These are phyloP conservation scores for Scaptomyza montana DNA, from an alignment of 1,140 invertebrate species.

Conservation along the genomic window DNA sequence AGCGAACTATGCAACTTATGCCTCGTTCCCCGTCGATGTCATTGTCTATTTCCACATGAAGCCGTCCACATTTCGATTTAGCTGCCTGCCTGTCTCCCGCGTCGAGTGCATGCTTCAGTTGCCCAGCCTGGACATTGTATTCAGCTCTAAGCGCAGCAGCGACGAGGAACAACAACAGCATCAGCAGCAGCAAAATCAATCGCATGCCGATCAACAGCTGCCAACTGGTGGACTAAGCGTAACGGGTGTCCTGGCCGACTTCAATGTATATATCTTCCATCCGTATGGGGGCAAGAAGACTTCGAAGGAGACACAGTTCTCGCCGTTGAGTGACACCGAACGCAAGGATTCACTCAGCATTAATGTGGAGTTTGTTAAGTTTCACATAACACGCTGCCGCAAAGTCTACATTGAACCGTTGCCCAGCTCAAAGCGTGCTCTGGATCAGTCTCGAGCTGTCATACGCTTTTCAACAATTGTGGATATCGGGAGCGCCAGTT, in stretches of 20 bases:
- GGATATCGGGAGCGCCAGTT: constrained; percentile 98
- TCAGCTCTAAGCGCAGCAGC: constrained; percentile 94
- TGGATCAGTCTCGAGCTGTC: constrained; percentile 88
- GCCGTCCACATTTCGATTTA: constrained; percentile 97
- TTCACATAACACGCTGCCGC: constrained; percentile 94
- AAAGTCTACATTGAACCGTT: constrained; percentile 91
- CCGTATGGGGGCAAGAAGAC: constrained; percentile 97
- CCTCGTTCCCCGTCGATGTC: constrained; percentile 98
- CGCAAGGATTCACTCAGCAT: constrained; percentile 97
- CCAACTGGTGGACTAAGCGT: constrained; percentile 87
- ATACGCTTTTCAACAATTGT: constrained; percentile 97
- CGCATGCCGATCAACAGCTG: constrained; percentile 74
- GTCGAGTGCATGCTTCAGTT: constrained; percentile 98
- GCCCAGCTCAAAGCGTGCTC: constrained; percentile 82
- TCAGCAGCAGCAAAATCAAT: constrained; percentile 14
- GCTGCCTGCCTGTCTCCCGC: constrained; percentile 96
- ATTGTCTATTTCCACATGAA: constrained; percentile 99
- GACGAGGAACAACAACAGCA: constrained; percentile 84
- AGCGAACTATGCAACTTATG: constrained; percentile 91
- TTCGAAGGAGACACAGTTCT: constrained; percentile 93
- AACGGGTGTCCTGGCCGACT: constrained; percentile 97
- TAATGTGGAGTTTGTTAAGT: constrained; percentile 98
- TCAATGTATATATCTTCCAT: constrained; percentile 99
- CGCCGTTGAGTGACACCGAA: constrained; percentile 93
- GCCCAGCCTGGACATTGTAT: constrained; percentile 96